phyloP scores from a whole-genome alignment of 2,888 invertebrate genomes.

The Scelioninae gen. 2 region DNA sequence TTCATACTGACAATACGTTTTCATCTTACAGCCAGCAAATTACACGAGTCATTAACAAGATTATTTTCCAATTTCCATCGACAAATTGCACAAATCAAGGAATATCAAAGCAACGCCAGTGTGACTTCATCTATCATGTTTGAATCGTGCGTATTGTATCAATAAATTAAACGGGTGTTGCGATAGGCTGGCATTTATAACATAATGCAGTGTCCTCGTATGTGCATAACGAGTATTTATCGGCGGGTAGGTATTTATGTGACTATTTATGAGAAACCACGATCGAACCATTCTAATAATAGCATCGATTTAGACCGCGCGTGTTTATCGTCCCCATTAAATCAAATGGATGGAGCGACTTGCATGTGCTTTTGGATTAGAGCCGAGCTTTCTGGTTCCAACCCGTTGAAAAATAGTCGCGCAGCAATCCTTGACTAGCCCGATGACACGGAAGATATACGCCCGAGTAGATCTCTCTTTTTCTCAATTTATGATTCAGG shows the following conservation, averaged over 20 bases:
- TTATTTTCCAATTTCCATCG: neutral
- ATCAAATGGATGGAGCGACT: conserved; percentile 58
- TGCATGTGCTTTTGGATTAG: conserved; percentile 58
- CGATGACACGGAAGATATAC: conserved; percentile 51
- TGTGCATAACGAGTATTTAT: conserved; percentile 59
- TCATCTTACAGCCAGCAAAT: too few relatives aligned
- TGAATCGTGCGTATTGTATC: conserved; percentile 61
- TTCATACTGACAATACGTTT: too few relatives aligned
- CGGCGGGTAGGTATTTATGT: conserved; percentile 54
- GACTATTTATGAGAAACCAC: conserved; percentile 61
- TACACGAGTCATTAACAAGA: too few relatives aligned
- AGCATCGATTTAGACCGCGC: conserved; percentile 62
- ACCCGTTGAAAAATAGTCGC: conserved; percentile 54
- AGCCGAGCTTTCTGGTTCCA: conserved; percentile 49
- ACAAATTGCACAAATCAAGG: conserved; percentile 15
- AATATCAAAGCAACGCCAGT: conserved; percentile 13
- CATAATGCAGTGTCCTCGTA: conserved; percentile 54
- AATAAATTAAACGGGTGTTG: conserved; percentile 63
- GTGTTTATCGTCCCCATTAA: conserved; percentile 59
- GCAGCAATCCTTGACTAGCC: conserved; percentile 45
- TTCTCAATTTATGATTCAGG: conserved; percentile 29
- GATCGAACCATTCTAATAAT: conserved; percentile 64
- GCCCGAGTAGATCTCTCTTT: conserved; percentile 28
- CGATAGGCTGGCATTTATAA: conserved; percentile 59
- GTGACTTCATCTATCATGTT: conserved; percentile 28